Percentiles rank a stretch among this genome's conserved stretches.
Evolutionary conservation across 2,113 vertebrate species (phyloP).

Genomic region (Variabilichromis moorii): DNA sequence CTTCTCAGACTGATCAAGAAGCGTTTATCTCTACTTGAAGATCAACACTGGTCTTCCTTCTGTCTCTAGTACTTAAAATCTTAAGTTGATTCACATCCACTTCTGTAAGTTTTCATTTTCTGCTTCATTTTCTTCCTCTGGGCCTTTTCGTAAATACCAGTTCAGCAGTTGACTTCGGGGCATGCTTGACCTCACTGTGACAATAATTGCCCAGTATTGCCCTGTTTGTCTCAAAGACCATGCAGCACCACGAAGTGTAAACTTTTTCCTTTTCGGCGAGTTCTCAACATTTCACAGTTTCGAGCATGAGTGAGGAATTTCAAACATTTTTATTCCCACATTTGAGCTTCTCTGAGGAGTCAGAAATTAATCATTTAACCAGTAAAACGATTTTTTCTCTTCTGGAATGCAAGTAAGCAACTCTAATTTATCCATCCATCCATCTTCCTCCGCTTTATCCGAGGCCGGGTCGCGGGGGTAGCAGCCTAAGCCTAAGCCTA

Average conservation of each 20-base stretch:
- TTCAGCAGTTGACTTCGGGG: not conserved
- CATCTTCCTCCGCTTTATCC: too few relatives aligned
- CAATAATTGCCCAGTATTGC: not conserved
- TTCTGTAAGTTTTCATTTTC: not conserved
- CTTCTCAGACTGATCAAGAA: not conserved
- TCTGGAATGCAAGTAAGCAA: not conserved
- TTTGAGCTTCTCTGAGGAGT: not conserved
- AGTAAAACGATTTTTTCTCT: accelerated
- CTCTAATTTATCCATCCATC: not conserved
- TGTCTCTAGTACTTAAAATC: not conserved
- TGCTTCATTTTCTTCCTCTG: not conserved
- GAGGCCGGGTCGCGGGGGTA: too few relatives aligned
- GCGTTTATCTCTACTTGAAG: not conserved
- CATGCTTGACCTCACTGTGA: not conserved
- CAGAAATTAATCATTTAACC: not conserved
- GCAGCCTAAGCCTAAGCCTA: not conserved
- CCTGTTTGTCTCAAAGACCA: not conserved
- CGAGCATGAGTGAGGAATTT: not conserved
- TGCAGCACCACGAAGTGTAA: too few relatives aligned
- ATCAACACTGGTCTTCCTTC: not conserved
- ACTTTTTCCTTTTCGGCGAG: not conserved
- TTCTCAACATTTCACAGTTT: not conserved
- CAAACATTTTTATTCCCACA: not conserved
- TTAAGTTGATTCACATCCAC: not conserved
- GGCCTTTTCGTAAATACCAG: accelerated